Conservation (phyloP, 1,140 invertebrate genomes). For the Drosophila bocqueti region DNA sequence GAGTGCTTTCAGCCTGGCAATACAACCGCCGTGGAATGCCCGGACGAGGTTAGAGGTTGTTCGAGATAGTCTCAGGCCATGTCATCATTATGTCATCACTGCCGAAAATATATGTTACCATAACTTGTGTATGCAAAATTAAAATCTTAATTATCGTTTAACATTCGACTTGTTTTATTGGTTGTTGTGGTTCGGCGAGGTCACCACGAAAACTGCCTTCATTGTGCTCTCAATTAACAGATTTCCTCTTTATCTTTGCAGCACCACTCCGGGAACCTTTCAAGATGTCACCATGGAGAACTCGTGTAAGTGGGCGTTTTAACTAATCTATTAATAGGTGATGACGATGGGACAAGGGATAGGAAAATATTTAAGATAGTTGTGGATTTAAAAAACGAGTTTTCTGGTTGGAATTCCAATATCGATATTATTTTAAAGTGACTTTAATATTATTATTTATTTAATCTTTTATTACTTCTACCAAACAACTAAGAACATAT, state of each 20-base stretch:
- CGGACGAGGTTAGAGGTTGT: slow-evolving; percentile 38
- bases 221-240: slow-evolving; percentile 39
- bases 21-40: slow-evolving; percentile 1
- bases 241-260: slow-evolving; percentile 83
- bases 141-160: slow-evolving; percentile 44
- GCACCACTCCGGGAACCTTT: slow-evolving; percentile 86
- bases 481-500: neutral
- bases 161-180: slow-evolving; percentile 39
- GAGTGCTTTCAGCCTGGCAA: slow-evolving; percentile 61
- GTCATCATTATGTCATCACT: slow-evolving; percentile 53
- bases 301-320: slow-evolving; percentile 65
- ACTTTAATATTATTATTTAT: too few relatives aligned
- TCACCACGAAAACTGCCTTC: slow-evolving; percentile 21
- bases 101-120: slow-evolving; percentile 45
- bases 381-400: neutral
- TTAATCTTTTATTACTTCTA: too few relatives aligned
- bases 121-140: slow-evolving; percentile 43
- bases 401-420: neutral
- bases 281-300: slow-evolving; percentile 86
- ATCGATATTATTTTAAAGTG: too few relatives aligned
- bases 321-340: neutral
- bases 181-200: slow-evolving; percentile 24
- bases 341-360: neutral
- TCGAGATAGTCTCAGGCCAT: slow-evolving; percentile 12
- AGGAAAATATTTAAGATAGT: neutral